Evolutionary conservation across 1,140 invertebrate species (phyloP).

Genomic region (Leptinotarsa lineolata): DNA sequence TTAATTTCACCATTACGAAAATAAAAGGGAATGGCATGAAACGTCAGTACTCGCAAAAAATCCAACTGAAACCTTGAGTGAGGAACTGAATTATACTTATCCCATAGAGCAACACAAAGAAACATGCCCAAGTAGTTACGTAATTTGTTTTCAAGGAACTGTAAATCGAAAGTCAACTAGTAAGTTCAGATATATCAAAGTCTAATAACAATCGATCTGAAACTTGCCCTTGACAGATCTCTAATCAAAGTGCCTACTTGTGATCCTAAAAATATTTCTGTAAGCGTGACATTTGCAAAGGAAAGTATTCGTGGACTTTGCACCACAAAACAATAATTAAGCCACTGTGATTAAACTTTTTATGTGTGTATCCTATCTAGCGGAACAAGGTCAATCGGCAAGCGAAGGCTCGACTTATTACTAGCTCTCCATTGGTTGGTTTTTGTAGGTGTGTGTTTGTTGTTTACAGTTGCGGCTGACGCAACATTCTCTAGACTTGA

Average conservation of each 20-base stretch:
- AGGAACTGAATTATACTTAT: no score
- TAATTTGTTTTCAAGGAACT: no score
- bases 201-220: not conserved
- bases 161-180: no score
- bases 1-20: no score
- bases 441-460: not conserved
- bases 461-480: not conserved
- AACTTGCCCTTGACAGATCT: not conserved
- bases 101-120: no score
- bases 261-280: not conserved
- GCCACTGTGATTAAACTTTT: no score
- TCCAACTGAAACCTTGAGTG: no score
- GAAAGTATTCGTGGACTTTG: not conserved
- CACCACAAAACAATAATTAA: no score
- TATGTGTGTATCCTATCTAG: not conserved
- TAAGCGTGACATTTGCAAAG: not conserved
- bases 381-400: not conserved
- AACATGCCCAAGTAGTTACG: no score
- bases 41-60: no score
- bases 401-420: not conserved
- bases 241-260: not conserved
- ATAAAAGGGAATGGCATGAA: no score
- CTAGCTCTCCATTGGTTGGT: not conserved
- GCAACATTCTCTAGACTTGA: not conserved
- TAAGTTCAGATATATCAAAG: constrained; percentile 1